These are phyloP conservation scores for Amphibalanus amphitrite DNA, from an alignment of 1,140 invertebrate species.

Conservation along the genomic window DNA sequence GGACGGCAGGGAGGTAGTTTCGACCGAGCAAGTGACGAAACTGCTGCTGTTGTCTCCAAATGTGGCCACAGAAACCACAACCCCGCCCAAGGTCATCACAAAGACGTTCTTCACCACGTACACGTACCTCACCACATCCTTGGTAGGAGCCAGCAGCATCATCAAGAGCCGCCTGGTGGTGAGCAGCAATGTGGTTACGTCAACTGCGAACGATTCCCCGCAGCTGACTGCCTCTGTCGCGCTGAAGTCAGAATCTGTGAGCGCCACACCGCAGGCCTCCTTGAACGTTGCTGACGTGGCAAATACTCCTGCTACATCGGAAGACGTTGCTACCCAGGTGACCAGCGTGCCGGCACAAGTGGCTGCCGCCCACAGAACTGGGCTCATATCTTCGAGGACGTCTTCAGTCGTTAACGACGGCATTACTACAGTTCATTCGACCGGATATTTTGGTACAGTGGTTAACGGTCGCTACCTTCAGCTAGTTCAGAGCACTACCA, in stretches of 20 bases:
- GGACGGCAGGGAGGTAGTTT: neutral
- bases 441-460: neutral
- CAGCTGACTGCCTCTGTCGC: too few species aligned
- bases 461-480: neutral
- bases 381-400: neutral
- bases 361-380: neutral
- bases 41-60: neutral
- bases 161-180: constrained; percentile 70
- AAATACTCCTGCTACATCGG: too few species aligned
- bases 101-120: constrained; percentile 78
- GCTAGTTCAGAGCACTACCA: neutral
- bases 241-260: too few species aligned
- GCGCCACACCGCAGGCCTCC: too few species aligned
- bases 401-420: neutral
- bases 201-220: constrained; percentile 6
- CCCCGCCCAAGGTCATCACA: neutral
- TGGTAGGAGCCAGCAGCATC: constrained; percentile 58
- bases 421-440: neutral
- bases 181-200: constrained; percentile 53
- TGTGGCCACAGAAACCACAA: neutral
- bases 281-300: too few species aligned
- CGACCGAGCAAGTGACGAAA: neutral
- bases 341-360: too few species aligned
- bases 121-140: constrained; percentile 81
- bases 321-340: neutral